phyloP scores from a whole-genome alignment of 2,113 vertebrate genomes.

The Cromileptes altivelis region DNA sequence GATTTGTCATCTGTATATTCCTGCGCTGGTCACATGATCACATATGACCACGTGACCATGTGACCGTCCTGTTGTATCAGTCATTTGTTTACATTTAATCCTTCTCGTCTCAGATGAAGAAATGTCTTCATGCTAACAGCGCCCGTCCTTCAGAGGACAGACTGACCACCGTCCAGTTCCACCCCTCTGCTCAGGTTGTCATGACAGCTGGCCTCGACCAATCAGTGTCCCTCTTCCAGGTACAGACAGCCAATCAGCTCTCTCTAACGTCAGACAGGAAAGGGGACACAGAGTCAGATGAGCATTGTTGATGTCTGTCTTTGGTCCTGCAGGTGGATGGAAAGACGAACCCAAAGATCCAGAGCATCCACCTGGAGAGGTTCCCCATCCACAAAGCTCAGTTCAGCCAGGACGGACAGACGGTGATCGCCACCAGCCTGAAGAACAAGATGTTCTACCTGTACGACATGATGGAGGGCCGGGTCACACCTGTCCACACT shows the following conservation, averaged over 20 bases:
- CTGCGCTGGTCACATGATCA: too few species aligned
- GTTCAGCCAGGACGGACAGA: constrained; percentile 91
- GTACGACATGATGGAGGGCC: constrained; percentile 96
- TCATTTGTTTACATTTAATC: neutral
- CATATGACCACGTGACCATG: too few species aligned
- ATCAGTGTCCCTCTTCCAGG: constrained; percentile 94
- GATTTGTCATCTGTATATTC: too few species aligned
- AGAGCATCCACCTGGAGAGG: constrained; percentile 92
- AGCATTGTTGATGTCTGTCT: neutral
- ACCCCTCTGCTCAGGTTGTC: constrained; percentile 92
- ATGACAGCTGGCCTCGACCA: constrained; percentile 92
- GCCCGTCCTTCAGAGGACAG: constrained; percentile 82
- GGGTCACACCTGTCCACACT: constrained; percentile 85
- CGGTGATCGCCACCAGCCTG: constrained; percentile 91
- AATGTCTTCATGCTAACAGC: constrained; percentile 89
- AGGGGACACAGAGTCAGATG: too few species aligned
- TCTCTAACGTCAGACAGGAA: neutral
- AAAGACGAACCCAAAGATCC: constrained; percentile 93
- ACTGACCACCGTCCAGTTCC: constrained; percentile 92
- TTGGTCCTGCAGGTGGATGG: constrained; percentile 90
- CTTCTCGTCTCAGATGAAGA: constrained; percentile 86
- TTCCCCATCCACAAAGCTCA: constrained; percentile 91
- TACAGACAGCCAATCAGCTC: constrained; percentile 38
- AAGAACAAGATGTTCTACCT: constrained; percentile 93
- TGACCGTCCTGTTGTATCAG: neutral